Percentiles rank a stretch among this genome's conserved stretches.
phyloP scores from a whole-genome alignment of 2,888 invertebrate genomes.

The Tenthredo livida region DNA sequence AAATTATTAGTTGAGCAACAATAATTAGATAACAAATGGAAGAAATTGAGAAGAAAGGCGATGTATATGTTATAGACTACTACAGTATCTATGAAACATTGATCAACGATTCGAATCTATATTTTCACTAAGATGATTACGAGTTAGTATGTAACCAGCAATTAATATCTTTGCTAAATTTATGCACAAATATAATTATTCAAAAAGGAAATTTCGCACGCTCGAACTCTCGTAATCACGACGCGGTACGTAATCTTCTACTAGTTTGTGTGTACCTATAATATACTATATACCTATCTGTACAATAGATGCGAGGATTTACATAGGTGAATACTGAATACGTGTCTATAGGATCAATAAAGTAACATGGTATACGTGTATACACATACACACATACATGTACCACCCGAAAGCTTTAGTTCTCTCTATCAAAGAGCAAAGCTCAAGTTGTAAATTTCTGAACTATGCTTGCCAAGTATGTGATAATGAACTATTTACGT shows the following conservation, averaged over 20 bases:
- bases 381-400: background rate
- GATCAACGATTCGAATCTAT: background rate
- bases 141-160: background rate
- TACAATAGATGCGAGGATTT: constrained; percentile 29
- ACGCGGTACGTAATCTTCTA: constrained; percentile 26
- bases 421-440: constrained; percentile 3
- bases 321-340: constrained; percentile 40
- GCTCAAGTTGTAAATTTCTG: background rate
- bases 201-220: constrained; percentile 32
- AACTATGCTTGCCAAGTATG: background rate
- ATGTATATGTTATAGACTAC: background rate
- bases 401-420: background rate
- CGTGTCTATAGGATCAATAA: constrained; percentile 38
- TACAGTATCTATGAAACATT: background rate
- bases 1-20: background rate
- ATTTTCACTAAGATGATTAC: background rate
- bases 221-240: constrained; percentile 31
- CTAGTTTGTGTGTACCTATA: constrained; percentile 12
- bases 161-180: constrained; percentile 16
- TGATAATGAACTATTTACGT: background rate
- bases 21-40: background rate
- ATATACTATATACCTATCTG: constrained; percentile 5
- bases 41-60: background rate
- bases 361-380: constrained; percentile 9
- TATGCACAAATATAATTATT: constrained; percentile 8